These are phyloP conservation scores for Melinaea marsaeus DNA, from an alignment of 2,888 invertebrate genomes.

Conservation along the genomic window DNA sequence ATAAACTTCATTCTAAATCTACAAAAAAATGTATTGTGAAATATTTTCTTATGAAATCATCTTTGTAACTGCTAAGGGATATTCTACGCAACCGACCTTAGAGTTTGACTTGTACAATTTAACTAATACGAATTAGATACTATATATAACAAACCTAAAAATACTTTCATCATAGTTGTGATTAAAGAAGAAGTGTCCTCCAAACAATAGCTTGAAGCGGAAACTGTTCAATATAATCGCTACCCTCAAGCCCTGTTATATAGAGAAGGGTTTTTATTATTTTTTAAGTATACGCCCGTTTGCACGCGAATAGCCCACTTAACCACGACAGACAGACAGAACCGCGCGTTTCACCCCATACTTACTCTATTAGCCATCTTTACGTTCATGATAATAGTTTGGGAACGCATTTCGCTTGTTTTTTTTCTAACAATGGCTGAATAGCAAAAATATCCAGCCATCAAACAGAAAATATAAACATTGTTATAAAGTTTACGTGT, in stretches of 20 bases:
- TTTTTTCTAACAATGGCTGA: conserved; percentile 31
- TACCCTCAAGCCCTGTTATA: conserved; percentile 35
- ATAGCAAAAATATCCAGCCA: conserved; percentile 35
- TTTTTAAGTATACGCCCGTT: conserved; percentile 77
- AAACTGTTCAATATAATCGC: no score
- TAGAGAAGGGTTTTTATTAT: conserved; percentile 72
- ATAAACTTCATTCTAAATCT: no score
- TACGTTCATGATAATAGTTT: conserved; percentile 68
- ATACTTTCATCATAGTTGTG: no score
- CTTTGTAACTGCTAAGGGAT: no score
- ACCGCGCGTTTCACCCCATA: conserved; percentile 54
- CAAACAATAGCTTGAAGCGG: no score
- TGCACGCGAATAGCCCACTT: conserved; percentile 79
- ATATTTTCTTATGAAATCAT: no score
- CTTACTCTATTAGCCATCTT: conserved; percentile 65
- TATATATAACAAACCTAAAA: no score
- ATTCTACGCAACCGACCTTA: no score
- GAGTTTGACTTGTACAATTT: no score
- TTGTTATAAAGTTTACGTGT: conserved; percentile 54
- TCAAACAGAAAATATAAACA: conserved; percentile 35
- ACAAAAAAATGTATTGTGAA: no score
- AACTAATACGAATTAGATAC: no score
- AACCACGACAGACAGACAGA: conserved; percentile 69
- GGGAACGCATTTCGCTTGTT: conserved; percentile 74
- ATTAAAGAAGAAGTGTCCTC: no score